These are phyloP conservation scores for Rhodophaea formosa DNA, from an alignment of 2,888 invertebrate genomes.

Conservation along the genomic window DNA sequence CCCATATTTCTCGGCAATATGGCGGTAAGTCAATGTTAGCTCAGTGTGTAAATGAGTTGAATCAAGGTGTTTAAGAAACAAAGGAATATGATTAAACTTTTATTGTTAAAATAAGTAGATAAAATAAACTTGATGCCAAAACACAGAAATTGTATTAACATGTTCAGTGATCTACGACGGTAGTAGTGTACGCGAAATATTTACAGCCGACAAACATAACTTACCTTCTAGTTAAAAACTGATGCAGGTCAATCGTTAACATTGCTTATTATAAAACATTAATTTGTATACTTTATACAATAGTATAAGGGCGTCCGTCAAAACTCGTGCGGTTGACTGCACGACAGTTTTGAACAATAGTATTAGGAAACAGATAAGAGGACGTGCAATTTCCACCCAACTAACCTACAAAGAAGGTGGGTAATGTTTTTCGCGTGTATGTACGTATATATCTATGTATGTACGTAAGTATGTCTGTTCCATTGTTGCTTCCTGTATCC, in stretches of 20 bases:
- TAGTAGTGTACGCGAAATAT: slow-evolving; percentile 72
- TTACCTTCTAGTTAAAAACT: slow-evolving; percentile 54
- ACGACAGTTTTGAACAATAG: too few relatives aligned
- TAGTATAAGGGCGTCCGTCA: slow-evolving; percentile 24
- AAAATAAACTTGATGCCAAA: slow-evolving; percentile 79
- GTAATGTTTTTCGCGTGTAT: too few relatives aligned
- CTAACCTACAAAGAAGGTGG: too few relatives aligned
- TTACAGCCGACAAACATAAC: slow-evolving; percentile 73
- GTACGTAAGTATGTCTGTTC: too few relatives aligned
- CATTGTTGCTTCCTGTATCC: too few relatives aligned
- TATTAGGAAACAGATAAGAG: too few relatives aligned
- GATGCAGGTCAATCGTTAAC: slow-evolving; percentile 75
- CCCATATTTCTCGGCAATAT: too few relatives aligned
- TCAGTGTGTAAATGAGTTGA: too few relatives aligned
- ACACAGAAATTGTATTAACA: slow-evolving; percentile 75
- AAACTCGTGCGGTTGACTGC: too few relatives aligned
- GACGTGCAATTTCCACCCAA: too few relatives aligned
- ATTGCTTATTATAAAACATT: slow-evolving; percentile 51
- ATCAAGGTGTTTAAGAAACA: slow-evolving; percentile 32
- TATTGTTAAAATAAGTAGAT: slow-evolving; percentile 80
- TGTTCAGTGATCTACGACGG: slow-evolving; percentile 64
- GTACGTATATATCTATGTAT: too few relatives aligned
- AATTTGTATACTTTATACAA: slow-evolving; percentile 48
- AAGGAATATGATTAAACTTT: slow-evolving; percentile 63
- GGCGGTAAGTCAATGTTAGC: too few relatives aligned